Conservation (phyloP, 2,888 invertebrate species). For the Cremastinae sp. region DNA sequence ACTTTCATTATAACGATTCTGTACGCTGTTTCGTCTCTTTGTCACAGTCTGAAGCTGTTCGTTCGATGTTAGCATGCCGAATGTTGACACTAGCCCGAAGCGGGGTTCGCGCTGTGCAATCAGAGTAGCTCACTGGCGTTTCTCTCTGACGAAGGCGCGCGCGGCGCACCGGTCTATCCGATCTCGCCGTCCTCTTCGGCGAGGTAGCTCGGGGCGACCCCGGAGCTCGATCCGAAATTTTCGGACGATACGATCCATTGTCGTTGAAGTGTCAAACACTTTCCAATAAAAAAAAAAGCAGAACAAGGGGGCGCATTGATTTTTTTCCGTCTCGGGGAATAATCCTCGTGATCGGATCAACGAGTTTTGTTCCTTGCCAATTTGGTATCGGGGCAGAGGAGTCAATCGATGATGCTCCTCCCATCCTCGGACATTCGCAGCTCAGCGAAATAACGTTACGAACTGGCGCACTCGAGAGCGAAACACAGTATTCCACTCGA, state of each 20-base stretch:
- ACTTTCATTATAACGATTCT: slow-evolving; percentile 33
- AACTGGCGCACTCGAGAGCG: neutral
- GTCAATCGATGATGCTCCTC: too few species aligned
- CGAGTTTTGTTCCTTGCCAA: too few species aligned
- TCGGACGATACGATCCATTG: too few species aligned
- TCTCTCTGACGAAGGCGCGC: neutral
- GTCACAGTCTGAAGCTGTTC: slow-evolving; percentile 35
- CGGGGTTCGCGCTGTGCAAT: slow-evolving; percentile 45
- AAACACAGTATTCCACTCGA: slow-evolving; percentile 22
- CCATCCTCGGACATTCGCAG: too few species aligned
- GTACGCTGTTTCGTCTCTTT: slow-evolving; percentile 15
- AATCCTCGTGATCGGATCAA: too few species aligned
- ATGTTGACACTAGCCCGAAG: slow-evolving; percentile 51
- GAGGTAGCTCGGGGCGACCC: slow-evolving; percentile 22
- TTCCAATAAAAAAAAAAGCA: too few species aligned
- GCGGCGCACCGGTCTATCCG: neutral
- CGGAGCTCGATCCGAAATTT: too few species aligned
- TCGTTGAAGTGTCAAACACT: too few species aligned
- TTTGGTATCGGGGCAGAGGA: too few species aligned
- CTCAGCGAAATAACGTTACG: slow-evolving; percentile 26
- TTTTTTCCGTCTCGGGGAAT: too few species aligned
- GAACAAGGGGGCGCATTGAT: too few species aligned
- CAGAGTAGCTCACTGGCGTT: slow-evolving; percentile 41
- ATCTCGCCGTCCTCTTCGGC: slow-evolving; percentile 40
- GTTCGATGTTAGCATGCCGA: slow-evolving; percentile 43